These are phyloP conservation scores for Aelia acuminata DNA, from an alignment of 2,888 invertebrate genomes.

Conservation along the genomic window DNA sequence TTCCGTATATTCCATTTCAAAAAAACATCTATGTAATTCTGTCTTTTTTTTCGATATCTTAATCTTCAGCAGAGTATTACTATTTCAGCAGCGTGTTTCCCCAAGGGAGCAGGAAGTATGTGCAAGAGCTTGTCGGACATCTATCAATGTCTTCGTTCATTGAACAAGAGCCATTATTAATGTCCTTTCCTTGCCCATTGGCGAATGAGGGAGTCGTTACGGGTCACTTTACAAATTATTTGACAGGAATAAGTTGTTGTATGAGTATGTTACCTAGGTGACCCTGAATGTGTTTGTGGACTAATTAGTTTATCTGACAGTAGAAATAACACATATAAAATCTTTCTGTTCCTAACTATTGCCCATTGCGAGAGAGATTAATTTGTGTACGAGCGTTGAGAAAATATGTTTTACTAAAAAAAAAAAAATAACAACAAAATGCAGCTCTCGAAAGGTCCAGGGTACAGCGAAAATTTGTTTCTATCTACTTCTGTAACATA, in stretches of 20 bases:
- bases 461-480: too few relatives aligned
- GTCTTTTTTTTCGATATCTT: background rate
- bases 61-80: background rate
- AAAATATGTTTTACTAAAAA: too few relatives aligned
- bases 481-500: too few relatives aligned
- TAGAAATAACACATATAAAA: background rate
- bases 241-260: conserved; percentile 1
- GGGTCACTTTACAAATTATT: conserved; percentile 11
- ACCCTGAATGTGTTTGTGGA: background rate
- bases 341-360: background rate
- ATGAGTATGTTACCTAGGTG: background rate
- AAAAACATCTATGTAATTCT: background rate
- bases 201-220: background rate
- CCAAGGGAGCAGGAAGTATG: background rate
- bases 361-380: too few relatives aligned
- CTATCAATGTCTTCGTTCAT: conserved; percentile 37
- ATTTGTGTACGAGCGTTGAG: too few relatives aligned
- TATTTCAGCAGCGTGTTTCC: background rate
- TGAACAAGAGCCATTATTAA: conserved; percentile 19
- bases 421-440: too few relatives aligned
- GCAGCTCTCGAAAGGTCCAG: too few relatives aligned
- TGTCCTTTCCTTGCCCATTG: background rate
- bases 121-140: conserved; percentile 10
- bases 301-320: background rate
- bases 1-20: background rate